Percentiles rank a stretch among this genome's conserved stretches.
Evolutionary conservation across 2,888 invertebrate genomes (phyloP).

Genomic region (Mythimna pallens): DNA sequence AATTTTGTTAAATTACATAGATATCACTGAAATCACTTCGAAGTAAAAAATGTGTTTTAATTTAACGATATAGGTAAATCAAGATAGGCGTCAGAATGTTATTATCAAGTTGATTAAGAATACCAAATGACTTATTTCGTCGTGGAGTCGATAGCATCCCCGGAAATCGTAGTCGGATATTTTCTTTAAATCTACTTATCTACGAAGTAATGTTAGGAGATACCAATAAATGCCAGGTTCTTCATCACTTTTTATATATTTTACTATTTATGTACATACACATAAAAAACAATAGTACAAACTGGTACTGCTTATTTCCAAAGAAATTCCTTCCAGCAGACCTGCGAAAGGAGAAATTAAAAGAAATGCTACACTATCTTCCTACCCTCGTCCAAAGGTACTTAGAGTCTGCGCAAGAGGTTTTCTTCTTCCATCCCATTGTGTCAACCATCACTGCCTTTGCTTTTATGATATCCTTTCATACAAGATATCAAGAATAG

Average conservation of each 20-base stretch:
- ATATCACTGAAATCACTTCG: slow-evolving; percentile 11
- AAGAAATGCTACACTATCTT: neutral
- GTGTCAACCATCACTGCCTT: too few species aligned
- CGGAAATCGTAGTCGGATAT: slow-evolving; percentile 8
- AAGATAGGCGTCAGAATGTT: slow-evolving; percentile 10
- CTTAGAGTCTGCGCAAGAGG: too few species aligned
- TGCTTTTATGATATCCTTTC: too few species aligned
- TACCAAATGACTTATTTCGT: slow-evolving; percentile 21
- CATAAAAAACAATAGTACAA: too few species aligned
- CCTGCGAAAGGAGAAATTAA: too few species aligned
- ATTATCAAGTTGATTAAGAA: slow-evolving; percentile 37
- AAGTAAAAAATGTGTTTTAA: slow-evolving; percentile 7
- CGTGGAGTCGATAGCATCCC: slow-evolving; percentile 5
- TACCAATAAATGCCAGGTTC: neutral
- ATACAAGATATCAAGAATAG: neutral
- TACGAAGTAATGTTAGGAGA: neutral
- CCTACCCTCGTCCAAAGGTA: neutral
- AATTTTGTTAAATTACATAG: slow-evolving; percentile 16
- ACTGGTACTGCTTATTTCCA: too few species aligned
- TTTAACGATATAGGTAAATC: slow-evolving; percentile 33
- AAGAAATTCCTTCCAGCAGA: too few species aligned
- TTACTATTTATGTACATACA: too few species aligned
- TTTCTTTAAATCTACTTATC: neutral
- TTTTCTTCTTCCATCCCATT: too few species aligned
- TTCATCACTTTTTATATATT: neutral